Base-by-base conservation (phyloP, 2,888 invertebrate species). In the Coelopa pilipes region DNA sequence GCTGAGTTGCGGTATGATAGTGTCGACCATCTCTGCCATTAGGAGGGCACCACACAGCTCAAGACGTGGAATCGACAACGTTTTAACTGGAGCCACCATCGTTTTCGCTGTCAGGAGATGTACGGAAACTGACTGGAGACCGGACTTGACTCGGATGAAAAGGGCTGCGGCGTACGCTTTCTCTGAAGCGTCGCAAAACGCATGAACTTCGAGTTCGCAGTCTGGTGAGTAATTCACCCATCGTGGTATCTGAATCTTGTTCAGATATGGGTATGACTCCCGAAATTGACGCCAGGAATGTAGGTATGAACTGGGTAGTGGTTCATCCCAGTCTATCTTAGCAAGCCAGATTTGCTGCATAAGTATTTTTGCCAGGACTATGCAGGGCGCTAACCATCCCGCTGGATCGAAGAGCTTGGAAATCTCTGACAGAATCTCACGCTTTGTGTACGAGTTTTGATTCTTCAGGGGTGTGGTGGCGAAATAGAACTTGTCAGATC, bases 141-240 rank as follows among this genome's bases (percentile, higher is more conserved):
- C 19, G n/a, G 47, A 19, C 5, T 73, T 57, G 9, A 75, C 50
- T 17, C 63, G 63, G 3, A 76, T 12, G 55, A 70, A 70, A 46
- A 19, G 62, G 60, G 9, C 7, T 2, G 50, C 59, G 4, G 70
- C 60, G 47, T 70, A 75, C n/a, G 74, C 74, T 46, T 63, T 55
- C 67, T 74, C 70, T 12, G 75, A 75, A 7, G 76, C 67, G 49
- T 75, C 74, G 12, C 70, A 70, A 55, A 76, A 63, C 3, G 13
- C 59, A 13, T 10, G 59, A 45, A 45, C 19, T 66, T 75, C 53
- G 3, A 77, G 12, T 15, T 46, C 19, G 47, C 49, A 55, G 5
- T 11, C 47, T 45, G 50, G 45, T 11, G 13, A 59, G 55, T 55
- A 75, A 10, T 53, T 11, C 19, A 74, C 47, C 75, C 70, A 77